phyloP scores from a whole-genome alignment of 2,797 vertebrate species.

The Rhodeus uyekii region DNA sequence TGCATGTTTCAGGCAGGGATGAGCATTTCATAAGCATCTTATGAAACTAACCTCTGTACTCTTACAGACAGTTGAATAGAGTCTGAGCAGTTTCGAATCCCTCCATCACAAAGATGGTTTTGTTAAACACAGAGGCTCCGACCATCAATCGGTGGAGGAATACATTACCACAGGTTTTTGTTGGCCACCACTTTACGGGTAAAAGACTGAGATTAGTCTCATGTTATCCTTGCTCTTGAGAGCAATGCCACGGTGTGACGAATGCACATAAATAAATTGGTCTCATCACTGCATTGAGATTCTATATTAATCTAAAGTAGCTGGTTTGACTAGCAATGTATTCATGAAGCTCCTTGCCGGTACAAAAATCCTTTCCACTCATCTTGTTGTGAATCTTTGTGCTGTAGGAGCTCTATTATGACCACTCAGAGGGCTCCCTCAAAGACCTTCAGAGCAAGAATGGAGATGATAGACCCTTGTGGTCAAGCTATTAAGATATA shows the following conservation, averaged over 20 bases:
- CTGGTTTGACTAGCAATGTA: conserved; percentile 78
- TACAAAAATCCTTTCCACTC: conserved; percentile 80
- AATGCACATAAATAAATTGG: conserved; percentile 84
- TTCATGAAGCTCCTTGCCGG: conserved; percentile 75
- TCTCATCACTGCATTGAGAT: conserved; percentile 76
- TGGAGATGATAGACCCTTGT: conserved; percentile 78
- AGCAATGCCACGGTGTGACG: conserved; percentile 70
- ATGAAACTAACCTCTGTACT: conserved; percentile 58
- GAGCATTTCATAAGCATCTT: neutral
- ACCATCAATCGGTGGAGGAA: conserved; percentile 79
- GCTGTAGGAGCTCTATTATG: conserved; percentile 78
- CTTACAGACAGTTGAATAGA: conserved; percentile 66
- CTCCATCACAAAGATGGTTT: conserved; percentile 77
- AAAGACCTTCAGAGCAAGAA: conserved; percentile 81
- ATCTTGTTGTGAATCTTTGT: conserved; percentile 77
- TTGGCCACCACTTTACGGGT: conserved; percentile 77
- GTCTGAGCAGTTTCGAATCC: conserved; percentile 76
- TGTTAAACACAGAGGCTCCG: conserved; percentile 74
- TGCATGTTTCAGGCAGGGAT: neutral
- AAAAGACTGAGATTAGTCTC: conserved; percentile 81
- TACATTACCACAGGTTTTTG: conserved; percentile 77
- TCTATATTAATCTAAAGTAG: conserved; percentile 80
- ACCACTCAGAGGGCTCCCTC: conserved; percentile 77
- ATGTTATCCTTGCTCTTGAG: conserved; percentile 71
- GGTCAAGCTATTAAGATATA: conserved; percentile 85